A percentile compares a stretch with the other conserved stretches of the same genome.
Conservation (phyloP, 2,888 invertebrate species). For the Penaeus monodon region DNA sequence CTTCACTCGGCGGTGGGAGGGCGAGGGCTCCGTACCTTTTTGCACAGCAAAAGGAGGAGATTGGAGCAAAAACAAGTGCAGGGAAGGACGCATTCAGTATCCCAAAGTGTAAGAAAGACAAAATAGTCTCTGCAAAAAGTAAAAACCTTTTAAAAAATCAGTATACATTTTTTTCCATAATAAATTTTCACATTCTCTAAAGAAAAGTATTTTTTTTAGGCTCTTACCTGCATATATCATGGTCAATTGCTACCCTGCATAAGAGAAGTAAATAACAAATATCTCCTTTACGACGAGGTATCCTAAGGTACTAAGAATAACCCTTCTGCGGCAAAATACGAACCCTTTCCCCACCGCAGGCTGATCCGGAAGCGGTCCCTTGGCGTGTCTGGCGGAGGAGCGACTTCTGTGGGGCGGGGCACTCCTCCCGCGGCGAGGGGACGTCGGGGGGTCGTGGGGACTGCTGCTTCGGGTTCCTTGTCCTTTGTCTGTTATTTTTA, state of each 20-base stretch:
- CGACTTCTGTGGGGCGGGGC: background rate
- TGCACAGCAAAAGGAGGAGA: background rate
- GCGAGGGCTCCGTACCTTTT: slow-evolving; percentile 5
- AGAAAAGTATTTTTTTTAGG: too few relatives aligned
- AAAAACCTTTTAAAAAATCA: too few relatives aligned
- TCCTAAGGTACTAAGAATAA: too few relatives aligned
- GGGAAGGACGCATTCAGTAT: background rate
- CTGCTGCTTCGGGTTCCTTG: background rate
- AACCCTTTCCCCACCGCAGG: too few relatives aligned
- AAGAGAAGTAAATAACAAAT: too few relatives aligned
- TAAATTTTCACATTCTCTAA: too few relatives aligned
- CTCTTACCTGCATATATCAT: too few relatives aligned
- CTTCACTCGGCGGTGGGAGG: slow-evolving; percentile 3
- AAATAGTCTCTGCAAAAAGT: background rate
- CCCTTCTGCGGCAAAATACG: too few relatives aligned
- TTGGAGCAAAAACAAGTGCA: background rate
- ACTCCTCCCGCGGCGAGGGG: background rate
- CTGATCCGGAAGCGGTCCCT: too few relatives aligned
- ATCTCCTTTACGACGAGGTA: too few relatives aligned
- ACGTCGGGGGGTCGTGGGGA: background rate
- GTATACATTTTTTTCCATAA: too few relatives aligned
- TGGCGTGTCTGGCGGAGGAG: background rate
- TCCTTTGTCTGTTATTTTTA: slow-evolving; percentile 14
- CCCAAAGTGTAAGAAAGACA: background rate
- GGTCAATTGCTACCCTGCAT: too few relatives aligned